Evolutionary conservation across 1,140 invertebrate genomes (phyloP).

Genomic region (Drosophila santomea): DNA sequence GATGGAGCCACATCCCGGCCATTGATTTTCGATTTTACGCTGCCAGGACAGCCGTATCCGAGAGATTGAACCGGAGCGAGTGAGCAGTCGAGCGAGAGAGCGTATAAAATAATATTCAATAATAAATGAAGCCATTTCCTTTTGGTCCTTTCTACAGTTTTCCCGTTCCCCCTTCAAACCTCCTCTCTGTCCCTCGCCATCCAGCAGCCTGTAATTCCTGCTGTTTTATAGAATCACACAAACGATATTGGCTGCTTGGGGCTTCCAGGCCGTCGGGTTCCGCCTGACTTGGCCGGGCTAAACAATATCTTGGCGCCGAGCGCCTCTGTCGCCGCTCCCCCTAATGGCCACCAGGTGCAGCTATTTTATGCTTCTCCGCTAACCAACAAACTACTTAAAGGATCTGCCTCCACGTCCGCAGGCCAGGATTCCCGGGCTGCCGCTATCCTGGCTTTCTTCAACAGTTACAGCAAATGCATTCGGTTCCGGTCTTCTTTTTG

Average conservation of each 20-base stretch:
- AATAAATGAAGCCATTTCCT: constrained; percentile 83
- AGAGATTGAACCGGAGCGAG: constrained; percentile 12
- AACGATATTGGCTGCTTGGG: constrained; percentile 63
- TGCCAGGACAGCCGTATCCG: constrained; percentile 34
- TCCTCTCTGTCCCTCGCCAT: neutral
- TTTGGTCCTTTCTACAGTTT: constrained; percentile 25
- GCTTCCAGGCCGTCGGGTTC: constrained; percentile 15
- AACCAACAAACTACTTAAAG: constrained; percentile 81
- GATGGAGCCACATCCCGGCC: constrained; percentile 67
- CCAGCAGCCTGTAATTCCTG: constrained; percentile 36
- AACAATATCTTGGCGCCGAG: constrained; percentile 63
- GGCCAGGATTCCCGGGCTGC: constrained; percentile 7
- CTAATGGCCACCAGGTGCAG: constrained; percentile 80
- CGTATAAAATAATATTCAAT: constrained; percentile 84
- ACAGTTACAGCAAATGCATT: constrained; percentile 54
- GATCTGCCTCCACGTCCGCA: constrained; percentile 39
- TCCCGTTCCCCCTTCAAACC: neutral
- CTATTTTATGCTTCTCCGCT: constrained; percentile 75
- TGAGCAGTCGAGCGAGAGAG: constrained; percentile 57
- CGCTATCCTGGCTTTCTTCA: constrained; percentile 13
- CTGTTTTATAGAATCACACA: constrained; percentile 67
- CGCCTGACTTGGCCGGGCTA: constrained; percentile 49
- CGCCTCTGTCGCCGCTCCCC: constrained; percentile 51
- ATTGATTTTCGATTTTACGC: constrained; percentile 82
- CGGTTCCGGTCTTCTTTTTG: constrained; percentile 16